These are phyloP conservation scores for Sphecodes monilicornis DNA, from an alignment of 2,888 invertebrate species.

Conservation along the genomic window DNA sequence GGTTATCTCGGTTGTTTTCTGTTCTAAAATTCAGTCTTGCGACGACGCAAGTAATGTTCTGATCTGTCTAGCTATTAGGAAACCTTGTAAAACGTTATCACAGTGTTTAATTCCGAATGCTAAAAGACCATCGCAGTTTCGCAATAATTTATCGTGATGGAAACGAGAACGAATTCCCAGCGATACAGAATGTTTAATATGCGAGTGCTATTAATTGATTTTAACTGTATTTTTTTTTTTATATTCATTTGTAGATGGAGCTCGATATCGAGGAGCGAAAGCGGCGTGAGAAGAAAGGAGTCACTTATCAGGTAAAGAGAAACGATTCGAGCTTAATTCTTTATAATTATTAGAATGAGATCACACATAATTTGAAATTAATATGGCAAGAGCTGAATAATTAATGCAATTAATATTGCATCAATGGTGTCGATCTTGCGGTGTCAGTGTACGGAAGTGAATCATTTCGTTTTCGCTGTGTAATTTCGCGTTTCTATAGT, in stretches of 20 bases:
- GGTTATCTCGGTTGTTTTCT: too few relatives aligned
- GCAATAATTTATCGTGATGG: background rate
- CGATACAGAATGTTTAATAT: background rate
- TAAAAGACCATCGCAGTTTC: background rate
- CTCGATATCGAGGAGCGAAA: constrained; percentile 30
- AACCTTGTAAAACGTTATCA: background rate
- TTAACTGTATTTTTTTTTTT: background rate
- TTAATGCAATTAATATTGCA: too few relatives aligned
- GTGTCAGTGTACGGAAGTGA: background rate
- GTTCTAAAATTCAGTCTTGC: too few relatives aligned
- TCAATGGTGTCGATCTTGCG: background rate
- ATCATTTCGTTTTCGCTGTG: background rate
- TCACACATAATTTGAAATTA: background rate
- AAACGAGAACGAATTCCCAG: background rate
- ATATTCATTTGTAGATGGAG: constrained; percentile 52
- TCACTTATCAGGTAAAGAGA: constrained; percentile 65
- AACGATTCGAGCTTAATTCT: background rate
- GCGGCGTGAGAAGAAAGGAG: constrained; percentile 63
- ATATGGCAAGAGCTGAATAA: too few relatives aligned
- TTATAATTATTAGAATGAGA: background rate
- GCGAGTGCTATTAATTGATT: background rate
- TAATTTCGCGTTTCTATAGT: background rate
- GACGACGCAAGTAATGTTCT: too few relatives aligned
- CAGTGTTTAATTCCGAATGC: background rate
- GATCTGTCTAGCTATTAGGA: background rate